Conservation (phyloP, 2,113 vertebrate genomes). For the Piaya cayana region DNA sequence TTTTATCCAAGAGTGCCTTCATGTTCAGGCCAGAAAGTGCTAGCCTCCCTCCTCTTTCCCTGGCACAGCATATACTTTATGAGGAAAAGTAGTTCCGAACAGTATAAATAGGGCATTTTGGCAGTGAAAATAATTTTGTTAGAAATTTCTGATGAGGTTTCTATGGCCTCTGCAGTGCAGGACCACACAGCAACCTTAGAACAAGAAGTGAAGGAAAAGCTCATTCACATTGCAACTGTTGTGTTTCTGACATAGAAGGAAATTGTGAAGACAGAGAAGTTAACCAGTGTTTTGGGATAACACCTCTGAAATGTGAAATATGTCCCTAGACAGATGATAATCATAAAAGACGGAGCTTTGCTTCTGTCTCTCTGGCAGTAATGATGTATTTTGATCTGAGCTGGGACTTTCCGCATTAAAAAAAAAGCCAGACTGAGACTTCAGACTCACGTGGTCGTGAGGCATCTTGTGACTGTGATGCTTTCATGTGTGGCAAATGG, state of each 20-base stretch:
- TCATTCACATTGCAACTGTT: not conserved
- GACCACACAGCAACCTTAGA: not conserved
- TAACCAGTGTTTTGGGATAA: not conserved
- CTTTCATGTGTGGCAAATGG: not conserved
- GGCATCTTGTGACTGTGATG: not conserved
- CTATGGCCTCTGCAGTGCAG: not conserved
- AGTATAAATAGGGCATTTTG: not conserved
- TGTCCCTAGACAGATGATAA: not conserved
- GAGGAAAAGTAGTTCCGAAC: not conserved
- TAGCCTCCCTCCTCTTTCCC: not conserved
- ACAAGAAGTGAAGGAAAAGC: not conserved
- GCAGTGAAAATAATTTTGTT: not conserved
- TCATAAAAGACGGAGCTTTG: not conserved
- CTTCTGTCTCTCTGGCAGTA: not conserved
- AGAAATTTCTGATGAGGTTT: not conserved
- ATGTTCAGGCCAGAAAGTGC: not conserved
- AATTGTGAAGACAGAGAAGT: not conserved
- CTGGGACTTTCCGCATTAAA: not conserved
- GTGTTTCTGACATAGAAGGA: not conserved
- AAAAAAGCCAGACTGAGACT: not conserved
- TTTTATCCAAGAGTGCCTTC: not conserved
- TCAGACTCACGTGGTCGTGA: not conserved
- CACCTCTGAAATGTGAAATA: not conserved
- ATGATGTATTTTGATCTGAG: not conserved
- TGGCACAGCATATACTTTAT: not conserved